These are phyloP conservation scores for Trachurus trachurus DNA, from an alignment of 2,797 vertebrate species.

Conservation along the genomic window DNA sequence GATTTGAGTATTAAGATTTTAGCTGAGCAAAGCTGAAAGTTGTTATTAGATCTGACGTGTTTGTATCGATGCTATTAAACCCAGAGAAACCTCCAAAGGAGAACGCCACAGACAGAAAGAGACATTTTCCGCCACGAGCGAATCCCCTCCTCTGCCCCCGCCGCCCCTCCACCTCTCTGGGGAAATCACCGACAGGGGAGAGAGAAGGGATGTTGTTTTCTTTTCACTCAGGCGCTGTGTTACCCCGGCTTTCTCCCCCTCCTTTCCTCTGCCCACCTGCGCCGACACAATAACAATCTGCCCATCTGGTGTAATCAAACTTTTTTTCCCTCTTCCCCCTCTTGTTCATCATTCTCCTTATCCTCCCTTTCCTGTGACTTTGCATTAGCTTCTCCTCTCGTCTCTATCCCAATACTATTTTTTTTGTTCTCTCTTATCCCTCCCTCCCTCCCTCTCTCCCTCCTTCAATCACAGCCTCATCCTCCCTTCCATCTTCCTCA, in stretches of 20 bases:
- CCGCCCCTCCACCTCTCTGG: constrained; percentile 50
- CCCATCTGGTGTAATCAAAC: constrained; percentile 64
- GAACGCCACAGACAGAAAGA: constrained; percentile 40
- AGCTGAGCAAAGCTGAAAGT: not conserved
- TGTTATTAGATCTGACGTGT: constrained; percentile 11
- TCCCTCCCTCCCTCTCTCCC: not conserved
- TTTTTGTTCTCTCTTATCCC: not conserved
- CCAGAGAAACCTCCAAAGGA: constrained; percentile 19
- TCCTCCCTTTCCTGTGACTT: constrained; percentile 40
- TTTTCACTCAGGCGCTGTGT: constrained; percentile 58
- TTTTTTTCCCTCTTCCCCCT: constrained; percentile 21
- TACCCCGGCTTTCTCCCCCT: constrained; percentile 14
- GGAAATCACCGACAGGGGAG: constrained; percentile 70
- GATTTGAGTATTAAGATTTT: not conserved
- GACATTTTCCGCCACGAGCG: constrained; percentile 59
- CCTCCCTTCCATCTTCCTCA: constrained; percentile 28
- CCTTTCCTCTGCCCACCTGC: constrained; percentile 57
- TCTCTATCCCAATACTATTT: not conserved
- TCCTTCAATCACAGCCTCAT: constrained; percentile 25
- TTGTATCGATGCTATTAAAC: constrained; percentile 27
- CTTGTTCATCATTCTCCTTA: constrained; percentile 24
- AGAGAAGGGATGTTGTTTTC: constrained; percentile 67
- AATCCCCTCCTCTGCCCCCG: constrained; percentile 36
- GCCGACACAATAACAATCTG: constrained; percentile 56
- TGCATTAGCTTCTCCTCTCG: constrained; percentile 1